Percentiles rank a stretch among this genome's conserved stretches.
Evolutionary conservation across 2,113 vertebrate genomes (phyloP).

Genomic region (Spea multiplicata): DNA sequence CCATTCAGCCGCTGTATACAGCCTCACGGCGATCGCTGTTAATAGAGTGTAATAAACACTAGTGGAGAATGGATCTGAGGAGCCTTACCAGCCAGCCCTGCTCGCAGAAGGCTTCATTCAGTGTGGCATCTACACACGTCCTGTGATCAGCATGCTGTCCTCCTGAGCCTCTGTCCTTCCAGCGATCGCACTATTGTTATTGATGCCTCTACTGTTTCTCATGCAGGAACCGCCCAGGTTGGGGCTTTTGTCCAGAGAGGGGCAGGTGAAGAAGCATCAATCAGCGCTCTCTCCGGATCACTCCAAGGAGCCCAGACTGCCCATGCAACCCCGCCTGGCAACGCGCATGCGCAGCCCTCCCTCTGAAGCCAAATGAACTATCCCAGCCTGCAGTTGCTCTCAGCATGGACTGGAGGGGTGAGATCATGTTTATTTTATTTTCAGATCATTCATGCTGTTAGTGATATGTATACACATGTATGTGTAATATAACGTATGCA

Average conservation of each 20-base stretch:
- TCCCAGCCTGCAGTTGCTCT: background rate
- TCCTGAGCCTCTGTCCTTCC: background rate
- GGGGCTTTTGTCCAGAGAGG: slow-evolving; percentile 17
- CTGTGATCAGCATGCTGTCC: slow-evolving; percentile 5
- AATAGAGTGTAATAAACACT: no score
- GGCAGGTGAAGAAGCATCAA: slow-evolving; percentile 30
- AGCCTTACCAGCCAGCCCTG: background rate
- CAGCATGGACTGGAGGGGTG: slow-evolving; percentile 25
- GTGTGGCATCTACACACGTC: background rate
- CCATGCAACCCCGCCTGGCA: slow-evolving; percentile 30
- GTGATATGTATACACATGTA: no score
- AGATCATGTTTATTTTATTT: no score
- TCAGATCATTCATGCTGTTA: no score
- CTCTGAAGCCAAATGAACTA: background rate
- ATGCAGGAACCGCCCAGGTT: slow-evolving; percentile 22
- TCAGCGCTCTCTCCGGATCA: slow-evolving; percentile 5
- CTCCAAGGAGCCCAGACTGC: slow-evolving; percentile 13
- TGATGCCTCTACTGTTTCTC: no score
- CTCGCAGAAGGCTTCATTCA: background rate
- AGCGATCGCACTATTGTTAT: background rate
- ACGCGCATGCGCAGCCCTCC: slow-evolving; percentile 41
- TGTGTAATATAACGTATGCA: no score
- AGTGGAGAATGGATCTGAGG: background rate
- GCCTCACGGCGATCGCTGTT: no score
- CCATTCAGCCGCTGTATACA: no score